Evolutionary conservation across 2,888 invertebrate species (phyloP).

Genomic region (Drosophila nr. perissopoda): DNA sequence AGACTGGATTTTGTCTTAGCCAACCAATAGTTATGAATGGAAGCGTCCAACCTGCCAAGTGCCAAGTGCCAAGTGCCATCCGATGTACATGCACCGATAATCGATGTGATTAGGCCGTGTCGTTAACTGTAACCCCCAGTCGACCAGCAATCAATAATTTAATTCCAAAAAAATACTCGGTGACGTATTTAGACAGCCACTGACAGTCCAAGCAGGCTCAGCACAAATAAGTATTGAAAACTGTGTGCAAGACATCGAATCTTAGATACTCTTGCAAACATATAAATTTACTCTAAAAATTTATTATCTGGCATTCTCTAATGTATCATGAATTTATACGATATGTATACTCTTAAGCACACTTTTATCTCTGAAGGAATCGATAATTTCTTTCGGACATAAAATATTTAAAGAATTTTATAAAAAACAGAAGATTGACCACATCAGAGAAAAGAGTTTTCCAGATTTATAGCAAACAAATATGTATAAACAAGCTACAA

Average conservation of each 20-base stretch:
- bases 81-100: constrained; percentile 67
- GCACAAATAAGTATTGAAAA: constrained; percentile 32
- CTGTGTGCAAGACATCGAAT: not conserved
- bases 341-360: not conserved
- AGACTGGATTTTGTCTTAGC: constrained; percentile 55
- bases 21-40: constrained; percentile 51
- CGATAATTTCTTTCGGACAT: not conserved
- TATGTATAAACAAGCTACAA: not conserved
- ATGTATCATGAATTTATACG: not conserved
- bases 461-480: not conserved
- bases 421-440: not conserved
- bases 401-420: not conserved
- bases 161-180: constrained; percentile 41
- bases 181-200: constrained; percentile 76
- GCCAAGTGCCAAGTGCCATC: constrained; percentile 59
- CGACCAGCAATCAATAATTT: constrained; percentile 70
- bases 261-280: constrained; percentile 37
- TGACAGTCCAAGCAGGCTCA: constrained; percentile 62
- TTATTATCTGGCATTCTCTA: not conserved
- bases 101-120: constrained; percentile 80
- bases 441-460: not conserved
- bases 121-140: constrained; percentile 58
- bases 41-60: constrained; percentile 51
- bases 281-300: not conserved
- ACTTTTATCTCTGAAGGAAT: not conserved